These are phyloP conservation scores for Tapirus terrestris DNA, from an alignment of 2,113 vertebrate species.

Conservation along the genomic window DNA sequence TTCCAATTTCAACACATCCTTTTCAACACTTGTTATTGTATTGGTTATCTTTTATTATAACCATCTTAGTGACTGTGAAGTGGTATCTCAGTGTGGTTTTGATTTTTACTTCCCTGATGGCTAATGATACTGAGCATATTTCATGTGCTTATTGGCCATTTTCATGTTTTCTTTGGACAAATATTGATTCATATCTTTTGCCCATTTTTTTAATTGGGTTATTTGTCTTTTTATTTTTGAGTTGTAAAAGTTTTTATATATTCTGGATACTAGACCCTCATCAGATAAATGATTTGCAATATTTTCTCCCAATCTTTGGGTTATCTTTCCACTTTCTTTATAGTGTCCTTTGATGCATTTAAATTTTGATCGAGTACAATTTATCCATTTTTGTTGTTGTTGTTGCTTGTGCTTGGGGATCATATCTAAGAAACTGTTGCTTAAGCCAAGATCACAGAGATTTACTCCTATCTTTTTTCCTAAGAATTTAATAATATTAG, in stretches of 20 bases:
- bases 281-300: not conserved
- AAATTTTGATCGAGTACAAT: not conserved
- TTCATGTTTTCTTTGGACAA: not conserved
- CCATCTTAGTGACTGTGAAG: not conserved
- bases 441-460: not conserved
- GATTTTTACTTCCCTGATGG: not conserved
- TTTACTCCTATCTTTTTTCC: not conserved
- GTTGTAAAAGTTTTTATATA: not conserved
- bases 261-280: not conserved
- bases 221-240: not conserved
- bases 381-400: not conserved
- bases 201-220: not conserved
- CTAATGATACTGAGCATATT: not conserved
- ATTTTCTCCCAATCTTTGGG: not conserved
- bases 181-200: not conserved
- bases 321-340: not conserved
- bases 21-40: not conserved
- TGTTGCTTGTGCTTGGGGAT: not conserved
- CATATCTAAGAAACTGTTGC: not conserved
- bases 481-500: not conserved
- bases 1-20: not conserved
- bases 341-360: not conserved
- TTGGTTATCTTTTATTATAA: constrained; percentile 9
- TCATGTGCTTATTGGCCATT: not conserved
- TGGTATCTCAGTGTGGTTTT: not conserved